These are phyloP conservation scores for Aeoliscus strigatus DNA, from an alignment of 2,797 vertebrate species.

Conservation along the genomic window DNA sequence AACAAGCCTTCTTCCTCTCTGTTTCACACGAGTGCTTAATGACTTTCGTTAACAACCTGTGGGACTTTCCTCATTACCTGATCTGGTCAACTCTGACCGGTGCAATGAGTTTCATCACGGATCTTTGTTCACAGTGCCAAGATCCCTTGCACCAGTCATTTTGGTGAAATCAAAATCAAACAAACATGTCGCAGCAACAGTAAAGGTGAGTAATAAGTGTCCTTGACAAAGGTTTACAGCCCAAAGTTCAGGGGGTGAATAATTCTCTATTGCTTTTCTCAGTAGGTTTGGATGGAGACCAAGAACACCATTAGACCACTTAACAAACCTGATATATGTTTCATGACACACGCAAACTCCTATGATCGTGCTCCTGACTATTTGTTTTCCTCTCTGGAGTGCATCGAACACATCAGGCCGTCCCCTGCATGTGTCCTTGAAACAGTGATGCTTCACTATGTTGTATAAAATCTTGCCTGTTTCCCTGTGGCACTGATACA, in stretches of 20 bases:
- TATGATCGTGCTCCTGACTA: constrained; percentile 39
- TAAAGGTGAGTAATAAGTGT: constrained; percentile 52
- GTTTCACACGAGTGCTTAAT: constrained; percentile 64
- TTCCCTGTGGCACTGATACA: no score
- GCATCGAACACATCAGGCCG: constrained; percentile 25
- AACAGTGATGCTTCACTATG: not conserved
- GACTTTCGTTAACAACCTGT: constrained; percentile 62
- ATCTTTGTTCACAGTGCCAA: constrained; percentile 53
- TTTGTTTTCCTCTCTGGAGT: constrained; percentile 37
- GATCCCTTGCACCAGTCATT: constrained; percentile 30
- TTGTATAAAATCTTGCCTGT: no score
- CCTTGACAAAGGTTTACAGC: constrained; percentile 66
- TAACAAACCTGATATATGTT: constrained; percentile 68
- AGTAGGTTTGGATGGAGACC: constrained; percentile 70
- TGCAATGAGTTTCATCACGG: constrained; percentile 58
- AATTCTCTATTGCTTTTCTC: constrained; percentile 56
- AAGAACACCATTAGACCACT: constrained; percentile 75
- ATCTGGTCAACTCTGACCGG: constrained; percentile 69
- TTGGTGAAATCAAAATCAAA: constrained; percentile 53
- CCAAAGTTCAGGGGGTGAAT: constrained; percentile 64
- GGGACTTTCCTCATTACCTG: constrained; percentile 67
- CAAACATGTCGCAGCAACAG: no score
- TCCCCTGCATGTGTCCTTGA: constrained; percentile 24
- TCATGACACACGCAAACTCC: constrained; percentile 47
- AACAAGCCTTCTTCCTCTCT: constrained; percentile 46